Evolutionary conservation across 2,113 vertebrate genomes (phyloP).

Genomic region (Leptobrachium ailaonicum): DNA sequence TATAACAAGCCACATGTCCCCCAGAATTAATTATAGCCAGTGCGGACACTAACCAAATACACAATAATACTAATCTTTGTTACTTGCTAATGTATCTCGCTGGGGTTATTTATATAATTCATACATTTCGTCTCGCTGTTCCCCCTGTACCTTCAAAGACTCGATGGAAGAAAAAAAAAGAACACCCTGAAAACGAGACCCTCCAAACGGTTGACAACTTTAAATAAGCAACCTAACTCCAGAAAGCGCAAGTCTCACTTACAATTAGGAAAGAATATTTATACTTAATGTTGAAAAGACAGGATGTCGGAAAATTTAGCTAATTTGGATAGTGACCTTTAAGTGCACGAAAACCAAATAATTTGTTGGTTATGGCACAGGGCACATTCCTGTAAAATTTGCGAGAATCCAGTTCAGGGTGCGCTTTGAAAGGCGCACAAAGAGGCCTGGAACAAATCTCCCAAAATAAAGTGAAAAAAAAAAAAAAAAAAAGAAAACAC

Average conservation of each 20-base stretch:
- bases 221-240: constrained; percentile 75
- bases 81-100: constrained; percentile 58
- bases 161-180: constrained; percentile 62
- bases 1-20: too few relatives aligned
- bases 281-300: constrained; percentile 81
- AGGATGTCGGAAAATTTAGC: constrained; percentile 81
- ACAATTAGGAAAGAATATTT: constrained; percentile 84
- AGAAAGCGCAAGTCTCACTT: constrained; percentile 75
- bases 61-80: constrained; percentile 5
- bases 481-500: not conserved
- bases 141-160: constrained; percentile 58
- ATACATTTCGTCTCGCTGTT: constrained; percentile 61
- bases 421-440: constrained; percentile 69
- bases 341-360: constrained; percentile 82
- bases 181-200: constrained; percentile 61
- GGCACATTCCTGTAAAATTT: constrained; percentile 79
- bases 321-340: constrained; percentile 84
- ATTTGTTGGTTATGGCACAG: constrained; percentile 77
- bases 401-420: constrained; percentile 75
- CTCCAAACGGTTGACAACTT: constrained; percentile 70
- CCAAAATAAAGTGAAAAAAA: constrained; percentile 57
- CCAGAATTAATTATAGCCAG: too few relatives aligned
- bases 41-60: too few relatives aligned
- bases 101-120: constrained; percentile 62
- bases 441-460: constrained; percentile 69